Base-by-base conservation (phyloP, 2,113 vertebrate species). In the Chionomys nivalis region DNA sequence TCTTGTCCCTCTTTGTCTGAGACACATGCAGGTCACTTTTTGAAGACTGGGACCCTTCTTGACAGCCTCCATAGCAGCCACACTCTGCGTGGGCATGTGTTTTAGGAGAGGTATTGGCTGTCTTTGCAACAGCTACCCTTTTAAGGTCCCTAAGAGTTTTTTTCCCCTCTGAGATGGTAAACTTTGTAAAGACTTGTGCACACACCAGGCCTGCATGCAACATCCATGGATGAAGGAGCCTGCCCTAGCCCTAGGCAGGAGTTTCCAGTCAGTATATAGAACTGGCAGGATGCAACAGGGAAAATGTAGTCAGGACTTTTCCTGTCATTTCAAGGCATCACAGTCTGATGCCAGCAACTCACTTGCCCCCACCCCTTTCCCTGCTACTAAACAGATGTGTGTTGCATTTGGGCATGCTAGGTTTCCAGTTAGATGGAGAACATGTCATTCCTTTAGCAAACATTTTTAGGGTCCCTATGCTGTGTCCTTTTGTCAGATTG, bases 221-320 rank as follows among this genome's bases (percentile, higher is more conserved):
- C 49, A 33, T n/a, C 47, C 36, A 5, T 1, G 17, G 52, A 24
- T 4, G 5, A 7, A 44, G 36, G 28, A 82, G 11, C 16, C 55
- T 0, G 0, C 47, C 12, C 4, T 82, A 44, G 17, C 33, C 36
- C 42, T 19, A 1, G 52, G 36, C 2, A 0, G 16, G 13, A 23
- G 76, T 89, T 92, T 73, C 86, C 19, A 31, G 31, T 61, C 33
- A 31, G 7, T 16, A 1, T 36, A n/a, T 23, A n/a, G 63, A 77
- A 75, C 0, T 4, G 26, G 52, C 36, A 87, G 75, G 13, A 17
- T 19, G 24, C 11, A 24, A 10, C 26, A 70, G 89, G 68, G 66
- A 52, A 52, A 39, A 10, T 9, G 13, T 26, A 28, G 52, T 7
- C 24, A 68, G 55, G 55, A 28, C 76, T 58, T n/a, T 70, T 13